Evolutionary conservation across 2,888 invertebrate species (phyloP).

Genomic region (Meloe dianella): DNA sequence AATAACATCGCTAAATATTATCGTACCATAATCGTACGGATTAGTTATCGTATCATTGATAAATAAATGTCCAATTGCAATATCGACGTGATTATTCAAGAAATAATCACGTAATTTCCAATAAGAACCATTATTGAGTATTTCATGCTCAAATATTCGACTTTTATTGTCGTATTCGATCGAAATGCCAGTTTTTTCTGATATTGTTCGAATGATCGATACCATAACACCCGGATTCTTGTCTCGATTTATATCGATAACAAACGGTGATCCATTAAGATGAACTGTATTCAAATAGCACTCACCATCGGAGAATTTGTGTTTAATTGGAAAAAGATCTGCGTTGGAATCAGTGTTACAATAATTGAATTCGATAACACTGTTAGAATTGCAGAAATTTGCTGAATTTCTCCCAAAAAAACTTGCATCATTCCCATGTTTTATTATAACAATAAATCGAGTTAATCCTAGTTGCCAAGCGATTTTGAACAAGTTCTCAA

Average conservation of each 20-base stretch:
- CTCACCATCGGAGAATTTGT: background rate
- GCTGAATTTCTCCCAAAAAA: background rate
- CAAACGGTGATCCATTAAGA: background rate
- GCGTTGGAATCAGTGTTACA: background rate
- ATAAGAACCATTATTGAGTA: background rate
- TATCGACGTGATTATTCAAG: conserved; percentile 17
- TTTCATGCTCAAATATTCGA: conserved; percentile 3
- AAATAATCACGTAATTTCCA: background rate
- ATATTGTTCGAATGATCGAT: background rate
- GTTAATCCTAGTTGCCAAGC: conserved; percentile 1
- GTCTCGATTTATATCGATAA: background rate
- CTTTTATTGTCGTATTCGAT: conserved; percentile 7
- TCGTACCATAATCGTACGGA: conserved; percentile 34
- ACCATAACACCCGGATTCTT: conserved; percentile 13
- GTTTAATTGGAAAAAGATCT: background rate
- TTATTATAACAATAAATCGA: conserved; percentile 3
- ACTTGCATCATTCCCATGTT: background rate
- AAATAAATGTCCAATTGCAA: conserved; percentile 38
- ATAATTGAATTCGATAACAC: background rate
- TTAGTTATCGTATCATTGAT: conserved; percentile 34
- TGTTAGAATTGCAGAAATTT: background rate
- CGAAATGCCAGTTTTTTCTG: background rate
- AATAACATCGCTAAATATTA: conserved; percentile 30
- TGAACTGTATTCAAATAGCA: background rate
- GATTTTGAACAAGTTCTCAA: background rate